Percentiles rank a stretch among this genome's conserved stretches.
phyloP scores from a whole-genome alignment of 53 echinoderm and acorn worm genomes.

The Echinometra lucunter region DNA sequence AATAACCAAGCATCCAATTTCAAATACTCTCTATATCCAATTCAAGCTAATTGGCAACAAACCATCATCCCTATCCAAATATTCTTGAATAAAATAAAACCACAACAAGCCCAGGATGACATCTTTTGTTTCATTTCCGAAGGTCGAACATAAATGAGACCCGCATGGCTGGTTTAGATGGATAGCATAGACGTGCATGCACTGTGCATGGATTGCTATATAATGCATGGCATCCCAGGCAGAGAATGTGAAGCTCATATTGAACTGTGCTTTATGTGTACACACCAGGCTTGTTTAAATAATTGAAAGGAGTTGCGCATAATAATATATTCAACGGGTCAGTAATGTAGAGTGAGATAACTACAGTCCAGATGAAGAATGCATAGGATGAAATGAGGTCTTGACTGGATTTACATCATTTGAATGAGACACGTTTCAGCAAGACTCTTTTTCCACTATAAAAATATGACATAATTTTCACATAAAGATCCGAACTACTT shows the following conservation, averaged over 20 bases:
- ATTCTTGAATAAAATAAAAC: not conserved
- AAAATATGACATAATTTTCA: not conserved
- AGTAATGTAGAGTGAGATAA: not conserved
- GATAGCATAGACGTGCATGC: not conserved
- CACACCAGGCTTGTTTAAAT: constrained; percentile 59
- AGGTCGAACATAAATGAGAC: not conserved
- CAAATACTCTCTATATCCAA: not conserved
- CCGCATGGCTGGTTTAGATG: not conserved
- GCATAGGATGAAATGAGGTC: not conserved
- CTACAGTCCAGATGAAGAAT: not conserved
- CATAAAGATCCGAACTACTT: not conserved
- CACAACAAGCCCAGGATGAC: not conserved
- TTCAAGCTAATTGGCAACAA: not conserved
- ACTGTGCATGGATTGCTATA: not conserved
- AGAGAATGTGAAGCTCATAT: not conserved
- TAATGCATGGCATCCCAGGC: not conserved
- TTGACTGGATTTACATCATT: not conserved
- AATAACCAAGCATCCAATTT: not conserved
- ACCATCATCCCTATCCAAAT: not conserved
- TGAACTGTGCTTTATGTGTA: constrained; percentile 13
- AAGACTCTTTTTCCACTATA: not conserved
- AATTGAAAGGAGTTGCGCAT: constrained; percentile 39
- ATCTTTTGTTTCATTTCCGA: constrained; percentile 43
- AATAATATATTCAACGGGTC: constrained; percentile 42
- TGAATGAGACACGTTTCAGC: not conserved